Conservation (phyloP, 2,797 vertebrate species). For the Gobionotothen gibberifrons region DNA sequence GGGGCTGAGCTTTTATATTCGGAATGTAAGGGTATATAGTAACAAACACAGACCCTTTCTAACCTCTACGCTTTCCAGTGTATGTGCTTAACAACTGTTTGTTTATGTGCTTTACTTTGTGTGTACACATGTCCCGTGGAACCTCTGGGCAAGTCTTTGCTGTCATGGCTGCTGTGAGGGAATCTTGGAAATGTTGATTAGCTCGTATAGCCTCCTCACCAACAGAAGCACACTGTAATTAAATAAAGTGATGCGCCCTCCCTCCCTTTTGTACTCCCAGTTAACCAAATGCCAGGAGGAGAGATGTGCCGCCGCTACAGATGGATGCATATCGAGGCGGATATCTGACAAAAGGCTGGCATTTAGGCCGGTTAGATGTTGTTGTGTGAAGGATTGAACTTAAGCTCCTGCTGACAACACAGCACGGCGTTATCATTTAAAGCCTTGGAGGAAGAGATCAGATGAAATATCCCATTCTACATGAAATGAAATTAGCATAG, state of each 20-base stretch:
- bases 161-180: conserved; percentile 16
- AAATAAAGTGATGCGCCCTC: conserved; percentile 39
- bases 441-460: neutral
- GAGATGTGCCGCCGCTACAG: conserved; percentile 14
- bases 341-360: conserved; percentile 28
- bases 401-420: conserved; percentile 14
- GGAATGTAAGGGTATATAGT: too few relatives aligned
- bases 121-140: neutral
- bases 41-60: neutral
- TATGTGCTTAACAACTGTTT: neutral
- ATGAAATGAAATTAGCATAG: neutral
- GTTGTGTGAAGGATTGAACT: neutral
- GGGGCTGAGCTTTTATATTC: too few relatives aligned
- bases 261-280: conserved; percentile 26
- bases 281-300: conserved; percentile 46
- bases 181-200: conserved; percentile 43
- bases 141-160: conserved; percentile 24
- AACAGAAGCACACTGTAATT: conserved; percentile 52
- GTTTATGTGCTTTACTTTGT: too few relatives aligned
- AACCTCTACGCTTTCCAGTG: neutral
- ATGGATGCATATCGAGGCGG: neutral
- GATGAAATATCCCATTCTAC: neutral
- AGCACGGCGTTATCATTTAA: neutral
- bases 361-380: conserved; percentile 21
- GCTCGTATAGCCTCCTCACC: conserved; percentile 54